phyloP scores from a whole-genome alignment of 2,113 vertebrate genomes.

The Saguinus imperator region DNA sequence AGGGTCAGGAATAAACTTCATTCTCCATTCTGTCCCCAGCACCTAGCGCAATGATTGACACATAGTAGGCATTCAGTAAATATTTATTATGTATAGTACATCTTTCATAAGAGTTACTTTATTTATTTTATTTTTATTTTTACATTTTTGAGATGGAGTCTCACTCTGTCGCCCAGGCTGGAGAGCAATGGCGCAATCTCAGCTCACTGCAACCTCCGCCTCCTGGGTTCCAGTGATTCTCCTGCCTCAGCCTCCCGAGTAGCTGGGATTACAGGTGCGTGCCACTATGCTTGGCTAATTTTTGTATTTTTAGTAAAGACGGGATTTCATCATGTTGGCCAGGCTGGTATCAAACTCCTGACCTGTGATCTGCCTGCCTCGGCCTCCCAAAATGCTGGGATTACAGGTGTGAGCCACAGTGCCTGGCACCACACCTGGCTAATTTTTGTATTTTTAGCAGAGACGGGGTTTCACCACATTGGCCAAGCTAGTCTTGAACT shows the following conservation, averaged over 20 bases:
- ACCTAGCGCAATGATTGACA: neutral
- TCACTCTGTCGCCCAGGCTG: neutral
- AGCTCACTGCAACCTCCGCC: no score
- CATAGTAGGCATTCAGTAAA: accelerated
- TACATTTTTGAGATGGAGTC: neutral
- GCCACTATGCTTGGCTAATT: neutral
- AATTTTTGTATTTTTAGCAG: no score
- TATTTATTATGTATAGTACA: neutral
- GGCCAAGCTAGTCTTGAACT: no score
- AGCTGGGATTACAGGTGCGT: neutral
- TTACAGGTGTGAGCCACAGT: neutral
- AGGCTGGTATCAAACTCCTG: neutral
- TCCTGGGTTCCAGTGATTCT: neutral
- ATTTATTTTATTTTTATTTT: neutral
- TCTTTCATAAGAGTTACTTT: neutral
- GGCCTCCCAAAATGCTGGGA: neutral
- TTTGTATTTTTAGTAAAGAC: neutral
- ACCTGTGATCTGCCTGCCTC: neutral
- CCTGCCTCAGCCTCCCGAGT: neutral
- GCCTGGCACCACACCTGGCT: no score
- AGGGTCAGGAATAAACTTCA: neutral
- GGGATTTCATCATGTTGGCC: neutral
- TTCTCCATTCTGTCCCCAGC: neutral
- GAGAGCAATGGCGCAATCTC: neutral
- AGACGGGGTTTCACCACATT: no score